phyloP scores from a whole-genome alignment of 2,888 invertebrate genomes.

The Rhagonycha lutea region DNA sequence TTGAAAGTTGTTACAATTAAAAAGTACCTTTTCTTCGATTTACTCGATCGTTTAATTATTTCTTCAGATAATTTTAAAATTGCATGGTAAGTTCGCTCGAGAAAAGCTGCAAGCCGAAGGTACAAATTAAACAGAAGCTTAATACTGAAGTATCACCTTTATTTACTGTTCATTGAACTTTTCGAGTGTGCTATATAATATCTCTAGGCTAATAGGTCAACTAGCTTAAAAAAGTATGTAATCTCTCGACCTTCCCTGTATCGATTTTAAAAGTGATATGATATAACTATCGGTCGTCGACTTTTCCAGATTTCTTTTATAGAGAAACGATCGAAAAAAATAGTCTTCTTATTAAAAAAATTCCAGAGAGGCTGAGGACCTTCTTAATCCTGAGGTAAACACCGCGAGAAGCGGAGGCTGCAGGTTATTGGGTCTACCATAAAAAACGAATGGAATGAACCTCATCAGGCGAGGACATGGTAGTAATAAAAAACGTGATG shows the following conservation, averaged over 20 bases:
- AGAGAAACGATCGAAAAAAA: no score
- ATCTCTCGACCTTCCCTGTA: conserved; percentile 23
- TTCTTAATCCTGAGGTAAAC: background rate
- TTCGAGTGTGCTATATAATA: conserved; percentile 12
- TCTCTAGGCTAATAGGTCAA: conserved; percentile 27
- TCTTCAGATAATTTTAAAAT: background rate
- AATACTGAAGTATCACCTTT: conserved; percentile 1
- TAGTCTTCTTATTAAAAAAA: background rate
- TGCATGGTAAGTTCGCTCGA: background rate
- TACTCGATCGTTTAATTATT: background rate
- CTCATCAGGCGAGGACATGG: background rate
- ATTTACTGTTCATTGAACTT: conserved; percentile 16
- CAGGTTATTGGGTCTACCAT: background rate
- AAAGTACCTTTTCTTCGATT: background rate
- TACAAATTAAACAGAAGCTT: background rate
- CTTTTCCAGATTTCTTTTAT: conserved; percentile 3
- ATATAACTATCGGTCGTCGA: conserved; percentile 22
- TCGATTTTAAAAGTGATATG: conserved; percentile 6
- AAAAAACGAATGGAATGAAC: background rate
- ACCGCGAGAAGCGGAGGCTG: background rate
- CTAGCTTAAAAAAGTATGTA: conserved; percentile 12
- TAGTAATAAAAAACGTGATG: background rate
- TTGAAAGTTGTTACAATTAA: background rate
- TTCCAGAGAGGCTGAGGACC: background rate
- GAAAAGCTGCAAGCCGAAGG: background rate